Conservation (phyloP, 2,113 vertebrate species). For the Coregonus clupeaformis region DNA sequence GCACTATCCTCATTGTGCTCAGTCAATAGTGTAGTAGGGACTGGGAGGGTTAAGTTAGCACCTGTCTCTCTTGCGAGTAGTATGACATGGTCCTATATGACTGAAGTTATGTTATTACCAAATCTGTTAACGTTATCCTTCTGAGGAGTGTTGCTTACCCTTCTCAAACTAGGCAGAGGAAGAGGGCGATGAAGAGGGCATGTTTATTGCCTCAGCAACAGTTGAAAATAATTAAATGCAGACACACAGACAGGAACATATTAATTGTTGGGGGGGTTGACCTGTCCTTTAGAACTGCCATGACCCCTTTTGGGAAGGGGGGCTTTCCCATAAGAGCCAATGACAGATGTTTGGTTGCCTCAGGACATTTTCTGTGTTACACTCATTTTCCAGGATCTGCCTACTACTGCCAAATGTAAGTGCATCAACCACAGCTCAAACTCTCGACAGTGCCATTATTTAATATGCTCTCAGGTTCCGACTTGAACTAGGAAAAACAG, state of each 20-base stretch:
- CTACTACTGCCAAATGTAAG: constrained; percentile 14
- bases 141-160: not conserved
- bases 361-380: constrained; percentile 30
- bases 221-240: constrained; percentile 7
- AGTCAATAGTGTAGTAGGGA: not conserved
- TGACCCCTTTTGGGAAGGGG: constrained; percentile 13
- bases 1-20: constrained; percentile 55
- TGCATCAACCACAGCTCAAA: constrained; percentile 17
- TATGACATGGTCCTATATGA: constrained; percentile 27
- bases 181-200: no score
- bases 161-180: not conserved
- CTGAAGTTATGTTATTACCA: constrained; percentile 14
- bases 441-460: constrained; percentile 17
- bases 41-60: constrained; percentile 29
- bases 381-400: constrained; percentile 20
- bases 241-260: constrained; percentile 7
- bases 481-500: constrained; percentile 17
- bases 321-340: constrained; percentile 11
- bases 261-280: not conserved
- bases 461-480: constrained; percentile 20
- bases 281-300: constrained; percentile 5
- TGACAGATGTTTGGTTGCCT: constrained; percentile 43
- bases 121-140: not conserved
- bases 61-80: constrained; percentile 45
- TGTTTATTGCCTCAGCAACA: no score